These are phyloP conservation scores for Torymus aiolomorphi DNA, from an alignment of 2,888 invertebrate species.

Conservation along the genomic window DNA sequence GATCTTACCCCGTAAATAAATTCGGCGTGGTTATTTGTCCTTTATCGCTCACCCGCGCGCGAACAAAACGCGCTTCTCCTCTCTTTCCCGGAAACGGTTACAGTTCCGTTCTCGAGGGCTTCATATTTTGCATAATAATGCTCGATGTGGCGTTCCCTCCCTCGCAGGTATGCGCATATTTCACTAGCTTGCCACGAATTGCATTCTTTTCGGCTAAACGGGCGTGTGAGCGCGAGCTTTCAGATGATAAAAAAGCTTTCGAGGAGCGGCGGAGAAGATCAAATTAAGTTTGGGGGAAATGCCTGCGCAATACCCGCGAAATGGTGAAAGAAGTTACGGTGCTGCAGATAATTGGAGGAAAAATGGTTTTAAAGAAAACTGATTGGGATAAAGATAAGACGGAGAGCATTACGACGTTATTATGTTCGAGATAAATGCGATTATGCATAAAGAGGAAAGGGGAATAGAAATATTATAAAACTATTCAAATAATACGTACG, in stretches of 20 bases:
- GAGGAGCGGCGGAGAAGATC: neutral
- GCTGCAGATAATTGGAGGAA: conserved; percentile 21
- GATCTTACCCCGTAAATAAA: conserved; percentile 34
- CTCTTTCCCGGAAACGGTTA: conserved; percentile 27
- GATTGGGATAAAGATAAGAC: neutral
- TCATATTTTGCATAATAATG: conserved; percentile 53
- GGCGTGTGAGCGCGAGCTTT: neutral
- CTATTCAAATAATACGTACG: no score
- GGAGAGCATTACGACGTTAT: neutral
- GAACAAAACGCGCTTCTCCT: conserved; percentile 36
- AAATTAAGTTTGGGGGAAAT: neutral
- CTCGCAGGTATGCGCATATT: neutral
- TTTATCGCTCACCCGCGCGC: conserved; percentile 45
- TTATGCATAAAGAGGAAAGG: no score
- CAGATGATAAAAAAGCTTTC: conserved; percentile 15
- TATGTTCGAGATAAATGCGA: neutral
- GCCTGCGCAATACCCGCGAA: neutral
- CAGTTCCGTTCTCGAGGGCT: conserved; percentile 44
- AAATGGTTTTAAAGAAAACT: conserved; percentile 1
- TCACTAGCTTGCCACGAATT: conserved; percentile 2
- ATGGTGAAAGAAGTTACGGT: conserved; percentile 10
- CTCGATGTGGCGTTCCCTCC: conserved; percentile 3
- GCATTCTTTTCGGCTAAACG: conserved; percentile 35
- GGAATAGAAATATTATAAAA: no score
- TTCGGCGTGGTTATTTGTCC: conserved; percentile 43